phyloP scores from a whole-genome alignment of 2,797 vertebrate species.

The Urophycis tenuis region DNA sequence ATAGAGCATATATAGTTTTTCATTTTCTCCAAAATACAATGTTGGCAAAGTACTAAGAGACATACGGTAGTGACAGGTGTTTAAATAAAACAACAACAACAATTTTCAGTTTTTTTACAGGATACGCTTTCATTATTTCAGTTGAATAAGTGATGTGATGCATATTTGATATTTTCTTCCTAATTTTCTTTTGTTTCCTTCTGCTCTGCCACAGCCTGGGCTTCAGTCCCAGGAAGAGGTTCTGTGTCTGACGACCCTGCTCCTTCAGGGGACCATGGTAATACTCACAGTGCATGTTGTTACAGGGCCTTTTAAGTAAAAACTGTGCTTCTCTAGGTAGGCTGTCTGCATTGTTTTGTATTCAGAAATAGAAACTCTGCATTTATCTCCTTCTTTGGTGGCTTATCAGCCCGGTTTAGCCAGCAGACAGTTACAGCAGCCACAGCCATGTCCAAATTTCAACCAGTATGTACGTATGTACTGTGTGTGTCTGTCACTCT shows the following conservation, averaged over 20 bases:
- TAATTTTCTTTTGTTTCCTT: not conserved
- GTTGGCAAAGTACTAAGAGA: too few species aligned
- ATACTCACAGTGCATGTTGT: conserved; percentile 18
- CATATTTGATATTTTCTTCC: not conserved
- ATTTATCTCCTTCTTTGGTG: conserved; percentile 44
- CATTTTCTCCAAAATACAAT: not conserved
- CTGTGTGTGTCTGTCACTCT: too few species aligned
- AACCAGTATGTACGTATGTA: conserved; percentile 30
- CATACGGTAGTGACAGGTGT: too few species aligned
- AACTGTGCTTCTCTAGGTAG: not conserved
- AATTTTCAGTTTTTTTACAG: too few species aligned
- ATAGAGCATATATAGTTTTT: not conserved
- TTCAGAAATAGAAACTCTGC: conserved; percentile 47
- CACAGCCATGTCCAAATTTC: conserved; percentile 46
- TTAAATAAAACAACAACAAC: not conserved
- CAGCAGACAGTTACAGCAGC: conserved; percentile 41
- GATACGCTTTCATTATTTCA: not conserved
- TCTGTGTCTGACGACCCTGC: conserved; percentile 56
- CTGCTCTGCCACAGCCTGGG: conserved; percentile 42
- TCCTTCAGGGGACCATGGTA: conserved; percentile 74
- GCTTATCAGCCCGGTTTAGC: conserved; percentile 49
- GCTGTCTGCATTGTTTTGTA: conserved; percentile 15
- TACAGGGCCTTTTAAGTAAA: not conserved
- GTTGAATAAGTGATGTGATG: not conserved
- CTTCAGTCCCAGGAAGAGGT: conserved; percentile 37